Conservation (phyloP, 2,888 invertebrate species). For the Amiota minor region DNA sequence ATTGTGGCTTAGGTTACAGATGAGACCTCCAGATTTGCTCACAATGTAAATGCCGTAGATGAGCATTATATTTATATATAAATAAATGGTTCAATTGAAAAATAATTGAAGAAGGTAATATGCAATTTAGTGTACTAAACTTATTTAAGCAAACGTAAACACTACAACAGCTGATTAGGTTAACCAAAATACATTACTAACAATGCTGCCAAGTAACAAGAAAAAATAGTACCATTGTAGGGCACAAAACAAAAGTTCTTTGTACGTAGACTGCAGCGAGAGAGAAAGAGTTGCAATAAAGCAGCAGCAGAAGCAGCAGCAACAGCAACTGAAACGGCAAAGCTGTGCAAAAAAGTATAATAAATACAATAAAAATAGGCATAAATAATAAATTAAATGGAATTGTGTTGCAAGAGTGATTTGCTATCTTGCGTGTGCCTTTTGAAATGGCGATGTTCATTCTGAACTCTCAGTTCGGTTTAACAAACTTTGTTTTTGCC, state of each 20-base stretch:
- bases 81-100: too few species aligned
- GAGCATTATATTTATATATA: conserved; percentile 79
- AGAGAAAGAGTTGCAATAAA: background rate
- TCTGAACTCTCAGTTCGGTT: background rate
- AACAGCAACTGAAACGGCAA: background rate
- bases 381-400: conserved; percentile 8
- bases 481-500: background rate
- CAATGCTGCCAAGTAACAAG: too few species aligned
- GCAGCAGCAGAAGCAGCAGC: background rate
- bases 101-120: too few species aligned
- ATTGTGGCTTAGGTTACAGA: conserved; percentile 96
- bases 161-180: too few species aligned
- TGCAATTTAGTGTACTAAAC: too few species aligned
- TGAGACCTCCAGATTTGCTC: conserved; percentile 97
- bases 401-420: background rate
- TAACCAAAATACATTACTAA: too few species aligned
- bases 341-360: background rate
- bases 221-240: too few species aligned
- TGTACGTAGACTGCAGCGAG: too few species aligned
- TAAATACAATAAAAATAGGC: background rate
- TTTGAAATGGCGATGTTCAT: conserved; percentile 8
- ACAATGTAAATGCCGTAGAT: conserved; percentile 97
- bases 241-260: too few species aligned
- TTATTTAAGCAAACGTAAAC: too few species aligned
- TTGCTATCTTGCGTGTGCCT: background rate